Evolutionary conservation across 2,888 invertebrate species (phyloP), one percentile per base, ranked within the genome.

Genomic region (Leucophenga montana): DNA sequence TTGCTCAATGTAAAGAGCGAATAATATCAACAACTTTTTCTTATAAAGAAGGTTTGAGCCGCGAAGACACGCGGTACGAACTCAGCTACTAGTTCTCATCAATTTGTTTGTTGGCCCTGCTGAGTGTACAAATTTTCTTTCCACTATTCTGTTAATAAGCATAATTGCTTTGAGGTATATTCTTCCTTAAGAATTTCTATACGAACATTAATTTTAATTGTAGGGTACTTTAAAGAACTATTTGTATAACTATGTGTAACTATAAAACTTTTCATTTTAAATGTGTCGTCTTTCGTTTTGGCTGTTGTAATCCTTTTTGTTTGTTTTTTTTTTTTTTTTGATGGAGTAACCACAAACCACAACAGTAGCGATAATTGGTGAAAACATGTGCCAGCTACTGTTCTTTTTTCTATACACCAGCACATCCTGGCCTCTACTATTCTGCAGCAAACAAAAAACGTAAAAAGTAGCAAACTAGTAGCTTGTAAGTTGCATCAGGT

Each of bases 311-410:
- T n/a, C n/a, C n/a, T 57, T 54, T 27, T 14, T 57, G 22, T 27
- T 57, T 11, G 9, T 57, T 11, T 27, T 57, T 16, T n/a, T 14
- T 13, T 16, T 8, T 50, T n/a, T 50, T n/a, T 18, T 16, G 2
- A 3, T 2, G 16, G 14, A 22, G 14, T 27, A 62, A 46, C 62
- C 62, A 46, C 46, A 62, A 62, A 22, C 62, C 62, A 11, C 62
- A 62, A 64, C 70, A 66, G 50, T 53, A 68, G 57, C 70, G 72
- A 68, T 72, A 70, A 72, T 72, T 72, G 68, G 65, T 31, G 56
- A 68, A 62, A 70, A 68, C 70, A 73, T 53, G 66, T 68, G 66
- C 31, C 46, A 62, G 22, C 11, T 14, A 20, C 22, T 46, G 3
- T 61, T 61, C 5, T 18, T 16, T 56, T 16, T 39, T 22, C 27